Base-by-base conservation (phyloP, 2,797 vertebrate genomes). In the Coluber constrictor region DNA sequence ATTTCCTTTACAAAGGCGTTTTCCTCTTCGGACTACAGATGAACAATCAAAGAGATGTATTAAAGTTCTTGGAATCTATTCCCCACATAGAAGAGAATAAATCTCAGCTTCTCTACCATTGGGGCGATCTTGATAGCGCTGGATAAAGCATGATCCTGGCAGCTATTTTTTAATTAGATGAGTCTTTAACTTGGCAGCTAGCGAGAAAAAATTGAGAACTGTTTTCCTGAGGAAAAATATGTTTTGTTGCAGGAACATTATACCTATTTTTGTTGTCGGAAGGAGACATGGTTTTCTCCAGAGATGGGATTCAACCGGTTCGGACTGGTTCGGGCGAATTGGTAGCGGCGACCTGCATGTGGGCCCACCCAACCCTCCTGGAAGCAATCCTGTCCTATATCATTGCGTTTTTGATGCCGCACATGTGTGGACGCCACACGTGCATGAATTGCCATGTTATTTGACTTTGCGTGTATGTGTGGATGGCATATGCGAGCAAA, bases 41-140 rank as follows among this genome's bases (percentile, higher is more conserved):
- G 90, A 74, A 47, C 74, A 91, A 91, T 96, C 93, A 94, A 95
- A 94, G 88, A 96, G 95, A 95, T 94, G 90, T 94, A 96, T 95
- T 94, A 74, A 96, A 95, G 94, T 94, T 95, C 93, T 92, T 92
- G 92, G 55, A 83, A 92, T 90, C 90, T 93, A 90, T 95, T 96
- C 96, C 94, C 93, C 93, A 90, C 25, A 95, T 93, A 90, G 37
- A 37, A 12, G 29, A 70, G 15, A 91, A 96, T 96, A 96, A 95
- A 97, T 95, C 93, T 94, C 86, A 56, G 8, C 86, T 94, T n/a
- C 55, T 92, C 66, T 90, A 95, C 56, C 86, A 93, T 92, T 0
- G 0, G 25, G 93, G 91, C 43, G 88, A 70, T 90, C 66, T 57
- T 1, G 20, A 94, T 92, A 96, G 93, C 37, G 79, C 63, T 43